These are phyloP conservation scores for Lacerta bilineata DNA, from an alignment of 2,797 vertebrate genomes.

Conservation along the genomic window DNA sequence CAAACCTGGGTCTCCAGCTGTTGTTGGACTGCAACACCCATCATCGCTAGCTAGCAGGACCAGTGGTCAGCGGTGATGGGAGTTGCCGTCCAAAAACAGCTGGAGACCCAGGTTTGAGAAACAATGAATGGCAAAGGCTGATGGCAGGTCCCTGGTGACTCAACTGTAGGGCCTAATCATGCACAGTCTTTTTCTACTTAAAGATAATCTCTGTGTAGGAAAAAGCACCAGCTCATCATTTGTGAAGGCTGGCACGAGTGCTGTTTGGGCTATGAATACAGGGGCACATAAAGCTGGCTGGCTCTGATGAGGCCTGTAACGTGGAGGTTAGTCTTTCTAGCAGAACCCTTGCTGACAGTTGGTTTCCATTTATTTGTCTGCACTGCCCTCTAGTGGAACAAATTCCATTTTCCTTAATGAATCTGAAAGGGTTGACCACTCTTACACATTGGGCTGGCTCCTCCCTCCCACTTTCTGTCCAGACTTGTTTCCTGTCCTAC, in stretches of 20 bases:
- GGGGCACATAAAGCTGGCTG: background rate
- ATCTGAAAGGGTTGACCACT: background rate
- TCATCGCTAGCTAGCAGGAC: too few relatives aligned
- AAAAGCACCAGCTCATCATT: background rate
- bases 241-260: background rate
- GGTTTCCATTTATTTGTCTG: background rate
- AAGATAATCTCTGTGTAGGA: background rate
- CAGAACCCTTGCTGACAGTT: background rate
- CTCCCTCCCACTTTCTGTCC: background rate
- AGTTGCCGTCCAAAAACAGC: too few relatives aligned
- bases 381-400: slow-evolving; percentile 33
- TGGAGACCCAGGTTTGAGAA: too few relatives aligned
- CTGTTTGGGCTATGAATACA: background rate
- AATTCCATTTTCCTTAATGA: background rate
- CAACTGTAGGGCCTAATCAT: background rate
- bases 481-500: background rate
- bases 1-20: too few relatives aligned
- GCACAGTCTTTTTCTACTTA: background rate
- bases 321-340: background rate
- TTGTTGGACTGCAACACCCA: too few relatives aligned
- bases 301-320: background rate
- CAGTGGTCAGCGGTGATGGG: too few relatives aligned
- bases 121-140: background rate
- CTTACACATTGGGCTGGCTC: background rate
- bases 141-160: background rate